Evolutionary conservation across 1,140 invertebrate genomes (phyloP).

Genomic region (Paraescarpia echinospica): DNA sequence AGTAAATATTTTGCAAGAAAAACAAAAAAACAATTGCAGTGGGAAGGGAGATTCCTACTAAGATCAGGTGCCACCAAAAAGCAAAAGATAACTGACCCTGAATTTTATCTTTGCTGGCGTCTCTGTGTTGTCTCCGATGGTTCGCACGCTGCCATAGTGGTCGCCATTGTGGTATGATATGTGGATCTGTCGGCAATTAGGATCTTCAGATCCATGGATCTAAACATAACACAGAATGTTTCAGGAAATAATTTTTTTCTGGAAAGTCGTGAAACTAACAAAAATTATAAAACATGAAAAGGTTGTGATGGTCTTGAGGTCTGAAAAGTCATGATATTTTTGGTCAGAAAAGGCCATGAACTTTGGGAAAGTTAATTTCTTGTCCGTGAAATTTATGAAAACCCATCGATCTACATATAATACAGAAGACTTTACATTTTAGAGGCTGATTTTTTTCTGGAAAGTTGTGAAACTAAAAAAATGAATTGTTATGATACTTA

Average conservation of each 20-base stretch:
- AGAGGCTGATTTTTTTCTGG: background rate
- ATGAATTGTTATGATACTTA: too few relatives aligned
- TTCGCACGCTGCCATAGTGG: conserved; percentile 50
- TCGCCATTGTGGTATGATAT: conserved; percentile 65
- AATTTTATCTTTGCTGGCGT: conserved; percentile 15
- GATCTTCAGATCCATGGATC: conserved; percentile 20
- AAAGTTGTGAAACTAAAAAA: background rate
- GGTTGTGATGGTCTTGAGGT: too few relatives aligned
- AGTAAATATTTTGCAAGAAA: too few relatives aligned
- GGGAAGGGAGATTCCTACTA: too few relatives aligned
- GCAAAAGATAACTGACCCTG: background rate
- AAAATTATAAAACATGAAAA: background rate
- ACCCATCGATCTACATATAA: conserved; percentile 11
- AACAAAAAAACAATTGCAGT: too few relatives aligned
- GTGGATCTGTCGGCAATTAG: conserved; percentile 53
- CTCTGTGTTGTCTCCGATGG: conserved; percentile 9
- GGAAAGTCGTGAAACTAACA: conserved; percentile 7
- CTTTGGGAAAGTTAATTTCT: too few relatives aligned
- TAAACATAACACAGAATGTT: background rate
- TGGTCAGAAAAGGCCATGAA: too few relatives aligned
- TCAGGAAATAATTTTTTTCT: background rate
- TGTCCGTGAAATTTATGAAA: too few relatives aligned
- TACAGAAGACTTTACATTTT: background rate
- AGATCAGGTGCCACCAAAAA: too few relatives aligned
- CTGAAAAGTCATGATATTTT: too few relatives aligned